These are phyloP conservation scores for Drosophila simulans DNA, from an alignment of 1,140 invertebrate species.

Conservation along the genomic window DNA sequence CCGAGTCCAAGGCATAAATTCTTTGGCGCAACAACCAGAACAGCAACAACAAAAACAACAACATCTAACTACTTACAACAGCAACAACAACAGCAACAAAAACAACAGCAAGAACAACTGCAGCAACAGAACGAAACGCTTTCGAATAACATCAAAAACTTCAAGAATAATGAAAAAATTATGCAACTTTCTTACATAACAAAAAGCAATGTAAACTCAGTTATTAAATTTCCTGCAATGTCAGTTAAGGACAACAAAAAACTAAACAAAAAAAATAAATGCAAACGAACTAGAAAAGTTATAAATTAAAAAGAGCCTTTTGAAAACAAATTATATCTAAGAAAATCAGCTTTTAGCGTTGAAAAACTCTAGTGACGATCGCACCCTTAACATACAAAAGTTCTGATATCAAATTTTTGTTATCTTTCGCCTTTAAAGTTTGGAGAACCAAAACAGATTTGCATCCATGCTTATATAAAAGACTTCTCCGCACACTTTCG, in stretches of 20 bases:
- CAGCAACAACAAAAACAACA: constrained; percentile 46
- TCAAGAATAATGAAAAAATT: constrained; percentile 41
- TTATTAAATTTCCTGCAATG: constrained; percentile 74
- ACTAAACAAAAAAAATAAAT: constrained; percentile 67
- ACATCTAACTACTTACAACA: constrained; percentile 64
- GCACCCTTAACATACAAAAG: too few relatives aligned
- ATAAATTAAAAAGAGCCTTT: constrained; percentile 5
- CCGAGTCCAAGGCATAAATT: constrained; percentile 81
- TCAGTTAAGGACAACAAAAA: constrained; percentile 80
- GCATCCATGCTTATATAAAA: too few relatives aligned
- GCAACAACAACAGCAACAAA: constrained; percentile 66
- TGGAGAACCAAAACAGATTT: too few relatives aligned
- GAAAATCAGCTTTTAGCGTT: too few relatives aligned
- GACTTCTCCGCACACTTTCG: too few relatives aligned
- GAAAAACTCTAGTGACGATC: too few relatives aligned
- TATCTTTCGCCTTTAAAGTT: too few relatives aligned
- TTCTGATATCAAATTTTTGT: too few relatives aligned
- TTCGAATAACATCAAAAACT: constrained; percentile 76
- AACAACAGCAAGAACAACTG: constrained; percentile 75
- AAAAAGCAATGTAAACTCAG: constrained; percentile 64
- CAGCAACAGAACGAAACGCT: constrained; percentile 84
- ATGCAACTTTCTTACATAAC: constrained; percentile 74
- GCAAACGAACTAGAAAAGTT: constrained; percentile 84
- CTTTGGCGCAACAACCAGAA: constrained; percentile 56
- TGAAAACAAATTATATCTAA: too few relatives aligned